Percentiles rank a stretch among this genome's conserved stretches.
Conservation (phyloP, 2,888 invertebrate species). For the Phania funesta region DNA sequence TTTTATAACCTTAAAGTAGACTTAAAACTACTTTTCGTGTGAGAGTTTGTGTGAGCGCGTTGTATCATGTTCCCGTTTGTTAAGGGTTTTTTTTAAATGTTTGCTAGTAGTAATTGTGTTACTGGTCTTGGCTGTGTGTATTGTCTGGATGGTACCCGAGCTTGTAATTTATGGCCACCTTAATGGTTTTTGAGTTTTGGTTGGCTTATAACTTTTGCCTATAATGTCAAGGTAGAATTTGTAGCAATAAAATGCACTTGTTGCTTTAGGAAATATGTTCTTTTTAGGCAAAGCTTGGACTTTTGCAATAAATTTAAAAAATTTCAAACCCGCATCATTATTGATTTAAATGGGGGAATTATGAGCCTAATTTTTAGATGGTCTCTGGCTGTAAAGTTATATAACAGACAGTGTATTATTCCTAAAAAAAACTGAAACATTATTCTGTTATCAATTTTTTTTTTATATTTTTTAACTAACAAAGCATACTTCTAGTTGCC, state of each 20-base stretch:
- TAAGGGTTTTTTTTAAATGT: slow-evolving; percentile 11
- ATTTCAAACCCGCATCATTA: background rate
- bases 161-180: slow-evolving; percentile 64
- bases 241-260: slow-evolving; percentile 65
- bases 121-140: slow-evolving; percentile 24
- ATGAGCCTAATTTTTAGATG: background rate
- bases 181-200: slow-evolving; percentile 60
- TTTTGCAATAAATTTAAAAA: slow-evolving; percentile 1
- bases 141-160: slow-evolving; percentile 23
- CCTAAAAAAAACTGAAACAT: background rate
- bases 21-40: slow-evolving; percentile 13
- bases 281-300: background rate
- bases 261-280: slow-evolving; percentile 40
- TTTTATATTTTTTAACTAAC: background rate
- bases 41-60: background rate
- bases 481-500: slow-evolving; percentile 42
- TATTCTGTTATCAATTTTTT: background rate
- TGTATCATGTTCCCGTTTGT: background rate
- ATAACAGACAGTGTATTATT: background rate
- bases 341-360: background rate
- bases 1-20: slow-evolving; percentile 25
- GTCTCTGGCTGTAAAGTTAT: too few species aligned
- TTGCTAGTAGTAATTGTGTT: slow-evolving; percentile 43
- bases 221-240: slow-evolving; percentile 65
- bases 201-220: slow-evolving; percentile 61